Percentiles rank a stretch among this genome's conserved stretches.
Conservation (phyloP, 2,888 invertebrate species). For the Meta bourneti region DNA sequence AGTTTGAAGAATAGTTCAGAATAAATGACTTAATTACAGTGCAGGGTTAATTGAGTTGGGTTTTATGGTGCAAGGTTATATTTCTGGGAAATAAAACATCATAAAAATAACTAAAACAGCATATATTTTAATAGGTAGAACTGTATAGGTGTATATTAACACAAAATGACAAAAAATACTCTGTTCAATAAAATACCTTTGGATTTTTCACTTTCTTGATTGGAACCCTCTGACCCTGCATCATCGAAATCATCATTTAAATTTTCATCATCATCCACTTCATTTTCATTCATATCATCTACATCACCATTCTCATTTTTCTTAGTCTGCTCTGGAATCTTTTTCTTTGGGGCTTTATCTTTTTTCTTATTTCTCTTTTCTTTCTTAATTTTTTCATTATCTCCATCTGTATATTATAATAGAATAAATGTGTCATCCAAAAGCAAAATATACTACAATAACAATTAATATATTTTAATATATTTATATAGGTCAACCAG, state of each 20-base stretch:
- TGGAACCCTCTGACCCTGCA: neutral
- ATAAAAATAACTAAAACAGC: no score
- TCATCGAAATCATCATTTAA: conserved; percentile 23
- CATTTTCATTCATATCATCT: conserved; percentile 36
- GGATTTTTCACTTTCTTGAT: conserved; percentile 34
- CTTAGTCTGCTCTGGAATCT: conserved; percentile 19
- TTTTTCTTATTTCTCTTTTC: conserved; percentile 55
- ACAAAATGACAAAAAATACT: neutral
- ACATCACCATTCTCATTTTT: conserved; percentile 17
- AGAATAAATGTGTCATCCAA: neutral
- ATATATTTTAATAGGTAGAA: no score
- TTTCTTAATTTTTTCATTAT: conserved; percentile 26
- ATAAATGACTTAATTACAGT: no score
- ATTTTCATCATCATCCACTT: conserved; percentile 37
- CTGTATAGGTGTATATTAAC: neutral
- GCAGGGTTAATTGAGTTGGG: no score
- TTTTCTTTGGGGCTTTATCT: conserved; percentile 55
- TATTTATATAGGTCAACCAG: no score
- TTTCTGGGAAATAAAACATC: no score
- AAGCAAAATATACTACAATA: no score
- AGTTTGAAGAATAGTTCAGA: no score
- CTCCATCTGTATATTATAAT: neutral
- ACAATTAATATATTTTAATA: no score
- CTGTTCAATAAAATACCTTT: conserved; percentile 43
- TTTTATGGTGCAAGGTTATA: no score